Conservation (phyloP, 2,113 vertebrate species). For the Nothoprocta pentlandii region DNA sequence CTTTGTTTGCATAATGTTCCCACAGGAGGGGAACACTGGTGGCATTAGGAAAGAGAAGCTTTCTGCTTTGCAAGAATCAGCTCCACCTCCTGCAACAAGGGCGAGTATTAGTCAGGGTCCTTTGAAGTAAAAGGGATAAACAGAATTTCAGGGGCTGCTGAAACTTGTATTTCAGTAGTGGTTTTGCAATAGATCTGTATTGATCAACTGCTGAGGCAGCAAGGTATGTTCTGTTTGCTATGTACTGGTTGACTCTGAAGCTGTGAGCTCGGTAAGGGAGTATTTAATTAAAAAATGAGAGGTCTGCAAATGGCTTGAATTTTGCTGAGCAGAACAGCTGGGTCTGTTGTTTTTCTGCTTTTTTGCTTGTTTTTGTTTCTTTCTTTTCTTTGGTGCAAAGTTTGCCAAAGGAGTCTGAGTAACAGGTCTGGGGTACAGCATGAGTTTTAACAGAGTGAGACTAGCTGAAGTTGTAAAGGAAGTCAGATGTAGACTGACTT, state of each 20-base stretch:
- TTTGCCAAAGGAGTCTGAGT: neutral
- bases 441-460: neutral
- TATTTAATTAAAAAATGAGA: neutral
- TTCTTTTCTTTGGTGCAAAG: neutral
- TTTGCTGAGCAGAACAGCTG: neutral
- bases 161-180: neutral
- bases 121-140: neutral
- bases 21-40: neutral
- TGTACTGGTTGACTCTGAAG: neutral
- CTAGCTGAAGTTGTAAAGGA: neutral
- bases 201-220: neutral
- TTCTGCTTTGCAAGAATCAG: neutral
- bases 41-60: neutral
- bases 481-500: neutral
- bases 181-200: neutral
- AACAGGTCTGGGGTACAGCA: neutral
- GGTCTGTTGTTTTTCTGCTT: neutral
- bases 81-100: neutral
- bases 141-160: neutral
- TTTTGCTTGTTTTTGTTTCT: neutral
- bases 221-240: neutral
- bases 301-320: neutral
- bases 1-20: constrained; percentile 46
- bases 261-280: neutral
- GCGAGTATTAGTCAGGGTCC: neutral